Base-by-base conservation (phyloP, 2,888 invertebrate species). In the Ypsolopha sequella region DNA sequence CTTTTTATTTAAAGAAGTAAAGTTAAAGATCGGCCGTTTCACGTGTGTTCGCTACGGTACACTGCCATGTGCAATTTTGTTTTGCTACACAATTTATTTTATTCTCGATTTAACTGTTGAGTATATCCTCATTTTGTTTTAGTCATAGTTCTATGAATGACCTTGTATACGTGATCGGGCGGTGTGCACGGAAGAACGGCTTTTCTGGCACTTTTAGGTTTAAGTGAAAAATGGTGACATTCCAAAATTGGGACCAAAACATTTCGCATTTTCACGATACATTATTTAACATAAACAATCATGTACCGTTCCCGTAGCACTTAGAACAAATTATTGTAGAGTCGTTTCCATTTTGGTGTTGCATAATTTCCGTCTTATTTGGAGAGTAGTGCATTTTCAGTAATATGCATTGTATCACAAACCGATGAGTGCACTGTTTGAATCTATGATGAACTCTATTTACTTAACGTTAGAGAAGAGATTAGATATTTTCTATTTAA, bases 51-150 rank as follows among this genome's bases (percentile, higher is more conserved):
- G 80, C 79, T 80, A 75, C 72, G 73, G 79, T 68, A 77, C 81
- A 85, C 84, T 82, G 85, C 84, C 85, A 81, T 75, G 84, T 81
- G 82, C 85, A 84, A 84, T 80, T 78, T 73, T 71, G 66, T 73
- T 69, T 66, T 69, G 63, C 64, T 72, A 75, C 75, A 77, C 76
- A 73, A 67, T 68, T 68, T 70, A 73, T 66, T 73, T 72, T 70
- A 65, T 66, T 64, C 62, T 66, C 69, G 67, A 65, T 70, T 60
- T 66, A 65, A 59, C 56, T 35, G 48, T 38, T 48, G 39, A 33
- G 39, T 43, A 49, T 41, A 48, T 44, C 73, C 68, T 72, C 68
- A 67, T 65, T 24, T 66, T 65, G 60, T 65, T 68, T 70, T 77
- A 80, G 79, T 79, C 76, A 76, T 78, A 76, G 70, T 70, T 70